Evolutionary conservation across 2,888 invertebrate species (phyloP), one percentile per base, ranked within the genome.

Genomic region (Chalcosyrphus nemorum): DNA sequence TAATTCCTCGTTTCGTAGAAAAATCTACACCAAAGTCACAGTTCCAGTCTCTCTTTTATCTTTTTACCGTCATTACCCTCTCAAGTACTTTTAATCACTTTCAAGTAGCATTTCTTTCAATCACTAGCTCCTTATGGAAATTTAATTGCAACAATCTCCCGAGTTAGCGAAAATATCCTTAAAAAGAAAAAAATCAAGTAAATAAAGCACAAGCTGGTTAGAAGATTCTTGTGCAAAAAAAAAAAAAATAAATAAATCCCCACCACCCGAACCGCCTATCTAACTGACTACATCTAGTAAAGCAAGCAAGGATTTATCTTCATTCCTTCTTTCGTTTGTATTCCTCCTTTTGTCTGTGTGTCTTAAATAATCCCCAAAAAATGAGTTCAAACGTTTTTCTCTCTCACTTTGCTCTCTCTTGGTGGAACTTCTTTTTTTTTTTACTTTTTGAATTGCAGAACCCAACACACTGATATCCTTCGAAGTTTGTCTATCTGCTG

Each of bases 71-170:
- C 24, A 4, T 24, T 5, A 3, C 13, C 38, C n/a, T 38, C 13
- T 13, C 13, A 13, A 38, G 38, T 38, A 38, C 38, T 13, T 38
- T 38, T 38, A 38, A 38, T 38, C 38, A 38, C 13, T 13, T 38
- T 38, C 38, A 38, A 13, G 38, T 5, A 38, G 38, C 38, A 5
- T 13, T n/a, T 13, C 13, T 9, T 38, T 59, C 38, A 52, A 15
- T 38, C 72, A 52, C 7, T 52, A 21, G 47, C 32, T 56, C 5
- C 21, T 63, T 74, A 35, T 63, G 32, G 21, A 74, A 74, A 74
- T 74, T 74, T 63, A 74, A 74, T 63, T 74, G 63, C 54, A 74
- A 56, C 43, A 45, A 35, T 74, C 4, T 24, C n/a, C 24, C 32
- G 11, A 52, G 19, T n/a, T 27, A n/a, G 13, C 17, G 43, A 43